Evolutionary conservation across 2,113 vertebrate species (phyloP).

Genomic region (Casuarius casuarius): DNA sequence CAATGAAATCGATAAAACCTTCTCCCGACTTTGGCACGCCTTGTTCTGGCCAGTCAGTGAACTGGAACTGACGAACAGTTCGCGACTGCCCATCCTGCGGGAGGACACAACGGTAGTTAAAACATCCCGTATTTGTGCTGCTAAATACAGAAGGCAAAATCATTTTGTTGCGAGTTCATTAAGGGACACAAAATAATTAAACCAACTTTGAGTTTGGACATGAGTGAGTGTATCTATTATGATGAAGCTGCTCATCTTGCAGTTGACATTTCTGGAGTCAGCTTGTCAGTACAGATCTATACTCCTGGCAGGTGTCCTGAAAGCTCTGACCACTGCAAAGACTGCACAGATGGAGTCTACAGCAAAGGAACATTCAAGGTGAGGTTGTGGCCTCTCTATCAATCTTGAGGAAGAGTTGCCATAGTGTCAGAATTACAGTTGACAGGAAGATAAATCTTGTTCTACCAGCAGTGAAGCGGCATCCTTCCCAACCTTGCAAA

Average conservation of each 20-base stretch:
- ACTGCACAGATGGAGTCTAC: slow-evolving; percentile 27
- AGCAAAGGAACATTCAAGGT: slow-evolving; percentile 5
- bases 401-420: slow-evolving; percentile 1
- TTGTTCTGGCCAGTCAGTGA: slow-evolving; percentile 98
- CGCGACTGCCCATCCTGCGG: slow-evolving; percentile 94
- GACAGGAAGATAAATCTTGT: slow-evolving; percentile 47
- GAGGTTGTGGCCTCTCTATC: slow-evolving; percentile 43
- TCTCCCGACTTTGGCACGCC: slow-evolving; percentile 97
- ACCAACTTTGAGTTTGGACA: not conserved
- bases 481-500: slow-evolving; percentile 49
- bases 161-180: not conserved
- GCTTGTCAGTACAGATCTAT: not conserved
- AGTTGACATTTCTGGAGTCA: not conserved
- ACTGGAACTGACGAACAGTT: slow-evolving; percentile 98
- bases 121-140: accelerated
- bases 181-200: not conserved
- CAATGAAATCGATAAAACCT: slow-evolving; percentile 97
- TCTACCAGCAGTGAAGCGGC: slow-evolving; percentile 15
- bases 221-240: accelerated
- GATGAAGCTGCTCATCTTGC: not conserved
- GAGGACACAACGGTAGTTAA: accelerated
- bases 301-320: not conserved
- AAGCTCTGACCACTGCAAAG: not conserved
- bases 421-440: slow-evolving; percentile 36
- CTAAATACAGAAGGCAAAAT: not conserved